phyloP scores from a whole-genome alignment of 2,113 vertebrate species.

The Tetrax tetrax region DNA sequence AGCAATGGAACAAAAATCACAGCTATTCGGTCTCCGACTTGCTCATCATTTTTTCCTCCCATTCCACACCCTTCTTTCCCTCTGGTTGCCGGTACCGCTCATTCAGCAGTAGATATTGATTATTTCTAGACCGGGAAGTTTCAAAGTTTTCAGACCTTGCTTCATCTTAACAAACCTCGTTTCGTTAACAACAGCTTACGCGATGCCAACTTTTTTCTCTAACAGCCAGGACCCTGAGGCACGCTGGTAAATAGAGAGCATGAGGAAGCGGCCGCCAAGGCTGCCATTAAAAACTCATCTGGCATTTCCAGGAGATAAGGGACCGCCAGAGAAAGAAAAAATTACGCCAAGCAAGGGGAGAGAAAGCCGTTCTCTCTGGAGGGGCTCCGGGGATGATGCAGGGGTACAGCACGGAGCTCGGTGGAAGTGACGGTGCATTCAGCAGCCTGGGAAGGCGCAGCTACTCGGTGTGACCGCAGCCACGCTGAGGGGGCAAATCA shows the following conservation, averaged over 20 bases:
- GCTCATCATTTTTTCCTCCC: background rate
- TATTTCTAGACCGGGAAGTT: background rate
- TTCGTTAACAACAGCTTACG: background rate
- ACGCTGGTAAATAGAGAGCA: background rate
- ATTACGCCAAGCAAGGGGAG: fast-evolving
- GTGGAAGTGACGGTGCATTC: background rate
- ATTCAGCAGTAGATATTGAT: background rate
- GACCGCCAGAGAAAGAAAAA: background rate
- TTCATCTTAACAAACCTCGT: background rate
- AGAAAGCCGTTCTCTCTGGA: fast-evolving
- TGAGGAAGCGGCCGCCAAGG: background rate
- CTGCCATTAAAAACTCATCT: background rate
- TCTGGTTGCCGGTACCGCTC: background rate
- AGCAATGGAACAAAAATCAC: slow-evolving; percentile 5
- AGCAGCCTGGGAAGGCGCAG: background rate
- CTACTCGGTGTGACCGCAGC: background rate
- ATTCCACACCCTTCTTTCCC: background rate
- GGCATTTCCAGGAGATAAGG: background rate
- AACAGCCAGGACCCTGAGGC: background rate
- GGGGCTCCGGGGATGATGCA: background rate
- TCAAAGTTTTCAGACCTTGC: background rate
- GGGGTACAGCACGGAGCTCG: fast-evolving
- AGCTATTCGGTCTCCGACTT: background rate
- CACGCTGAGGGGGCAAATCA: background rate
- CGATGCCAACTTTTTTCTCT: background rate